Base-by-base conservation (phyloP, 2,113 vertebrate genomes). In the Epinephelus fuscoguttatus region DNA sequence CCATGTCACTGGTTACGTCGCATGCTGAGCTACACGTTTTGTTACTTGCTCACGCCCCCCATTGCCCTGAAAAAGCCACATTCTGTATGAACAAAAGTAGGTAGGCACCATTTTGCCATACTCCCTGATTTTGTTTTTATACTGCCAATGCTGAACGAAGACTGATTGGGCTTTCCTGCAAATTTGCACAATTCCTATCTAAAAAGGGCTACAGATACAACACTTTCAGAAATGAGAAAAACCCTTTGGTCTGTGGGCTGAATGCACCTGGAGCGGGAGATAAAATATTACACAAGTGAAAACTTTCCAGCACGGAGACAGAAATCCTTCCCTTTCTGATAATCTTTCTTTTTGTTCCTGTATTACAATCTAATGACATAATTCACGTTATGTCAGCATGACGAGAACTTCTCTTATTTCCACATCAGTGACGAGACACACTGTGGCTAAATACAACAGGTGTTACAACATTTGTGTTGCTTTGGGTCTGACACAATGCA, bases 331-430 rank as follows among this genome's bases (percentile, higher is more conserved):
- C 18, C 25, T 59, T 10, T 42, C 9, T 70, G 21, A 23, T 18
- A 8, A 55, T 49, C 55, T 67, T 23, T 49, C 4, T 64, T 57
- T 55, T 33, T 33, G 37, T 19, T 57, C 4, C 37, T 21, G 2
- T 56, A 2, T 76, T n/a, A 21, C n/a, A 56, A 49, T 55, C 57
- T 53, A 66, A 74, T 66, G 59, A 66, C 37, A 45, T 30, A 5
- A 45, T 55, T 40, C n/a, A 52, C 2, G 0, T 52, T 52, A 60
- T 21, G 21, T 52, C 27, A 42, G 55, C 15, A 21, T 1, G 4
- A 40, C 11, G 12, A 56, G 2, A 18, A 53, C 33, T 45, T 49
- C 18, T 45, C n/a, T 33, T 30, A 18, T 62, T 61, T 23, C 55
- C n/a, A 12, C 52, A 55, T n/a, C 10, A 49, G 50, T 30, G 15